Percentiles rank a stretch among this genome's conserved stretches.
Conservation (phyloP, 2,797 vertebrate genomes). For the Schizopygopsis pylzovi region DNA sequence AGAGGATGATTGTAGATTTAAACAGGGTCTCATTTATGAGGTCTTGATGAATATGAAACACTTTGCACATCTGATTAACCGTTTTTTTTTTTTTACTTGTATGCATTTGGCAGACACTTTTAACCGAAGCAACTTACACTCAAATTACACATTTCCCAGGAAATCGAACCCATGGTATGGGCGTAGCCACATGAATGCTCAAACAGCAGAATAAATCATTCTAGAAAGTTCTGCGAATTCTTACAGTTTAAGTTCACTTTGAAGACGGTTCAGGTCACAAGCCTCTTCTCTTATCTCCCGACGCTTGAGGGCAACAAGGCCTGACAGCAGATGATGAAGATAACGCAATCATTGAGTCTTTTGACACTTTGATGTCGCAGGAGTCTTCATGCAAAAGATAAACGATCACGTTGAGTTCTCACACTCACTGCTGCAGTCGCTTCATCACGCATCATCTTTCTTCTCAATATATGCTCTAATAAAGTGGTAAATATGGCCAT, state of each 20-base stretch:
- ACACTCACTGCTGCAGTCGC: slow-evolving; percentile 48
- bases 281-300: slow-evolving; percentile 62
- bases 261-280: slow-evolving; percentile 73
- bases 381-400: slow-evolving; percentile 54
- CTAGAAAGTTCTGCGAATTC: slow-evolving; percentile 60
- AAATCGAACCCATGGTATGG: neutral
- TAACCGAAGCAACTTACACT: neutral
- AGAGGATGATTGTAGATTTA: neutral
- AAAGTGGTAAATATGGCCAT: neutral
- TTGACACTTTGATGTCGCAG: slow-evolving; percentile 58
- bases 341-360: slow-evolving; percentile 68
- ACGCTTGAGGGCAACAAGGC: slow-evolving; percentile 61
- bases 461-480: neutral
- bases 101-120: neutral
- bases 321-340: slow-evolving; percentile 58
- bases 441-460: neutral
- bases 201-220: slow-evolving; percentile 28
- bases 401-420: slow-evolving; percentile 60
- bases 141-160: neutral
- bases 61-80: neutral
- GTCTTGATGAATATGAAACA: neutral
- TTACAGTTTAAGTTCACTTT: slow-evolving; percentile 51
- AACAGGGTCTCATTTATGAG: neutral
- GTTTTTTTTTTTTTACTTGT: neutral
- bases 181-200: neutral